Conservation (phyloP, 2,888 invertebrate genomes). For the Platycheirus albimanus region DNA sequence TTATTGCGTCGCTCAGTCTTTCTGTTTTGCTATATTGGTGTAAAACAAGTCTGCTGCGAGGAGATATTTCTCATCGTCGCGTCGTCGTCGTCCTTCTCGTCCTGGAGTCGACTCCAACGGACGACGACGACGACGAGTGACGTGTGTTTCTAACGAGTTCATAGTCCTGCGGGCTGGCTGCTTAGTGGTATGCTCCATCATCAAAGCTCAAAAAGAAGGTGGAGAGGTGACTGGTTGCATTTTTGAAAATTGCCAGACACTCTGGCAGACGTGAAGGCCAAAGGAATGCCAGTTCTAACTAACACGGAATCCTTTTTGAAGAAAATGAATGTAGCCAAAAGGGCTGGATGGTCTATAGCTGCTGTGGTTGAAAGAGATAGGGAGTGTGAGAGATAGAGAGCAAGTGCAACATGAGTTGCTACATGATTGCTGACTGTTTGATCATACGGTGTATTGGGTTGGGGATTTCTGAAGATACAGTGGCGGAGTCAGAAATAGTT, state of each 20-base stretch:
- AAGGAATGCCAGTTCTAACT: constrained; percentile 64
- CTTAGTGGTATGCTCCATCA: constrained; percentile 43
- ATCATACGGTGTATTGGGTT: constrained; percentile 56
- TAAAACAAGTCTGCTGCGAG: constrained; percentile 34
- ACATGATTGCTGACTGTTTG: constrained; percentile 73
- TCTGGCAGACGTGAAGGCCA: constrained; percentile 72
- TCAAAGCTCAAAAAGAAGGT: background rate
- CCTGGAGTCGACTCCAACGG: constrained; percentile 1
- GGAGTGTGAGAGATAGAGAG: no score
- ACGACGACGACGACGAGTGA: background rate
- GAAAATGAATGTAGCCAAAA: constrained; percentile 46
- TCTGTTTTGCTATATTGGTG: constrained; percentile 5
- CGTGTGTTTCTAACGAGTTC: constrained; percentile 61
- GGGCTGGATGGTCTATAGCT: constrained; percentile 11
- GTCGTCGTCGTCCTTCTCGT: constrained; percentile 5
- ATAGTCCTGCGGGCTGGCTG: constrained; percentile 46
- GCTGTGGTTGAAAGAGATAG: constrained; percentile 4
- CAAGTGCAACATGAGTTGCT: constrained; percentile 66
- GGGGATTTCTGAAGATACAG: constrained; percentile 1
- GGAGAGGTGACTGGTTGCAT: constrained; percentile 52
- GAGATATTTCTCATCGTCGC: constrained; percentile 51
- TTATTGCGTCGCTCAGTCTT: constrained; percentile 31
- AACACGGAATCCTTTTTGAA: constrained; percentile 38
- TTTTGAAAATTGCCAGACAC: constrained; percentile 73
- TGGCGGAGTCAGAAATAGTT: background rate